These are phyloP conservation scores for Molossus alvarezi DNA, from an alignment of 2,797 vertebrate species.

Conservation along the genomic window DNA sequence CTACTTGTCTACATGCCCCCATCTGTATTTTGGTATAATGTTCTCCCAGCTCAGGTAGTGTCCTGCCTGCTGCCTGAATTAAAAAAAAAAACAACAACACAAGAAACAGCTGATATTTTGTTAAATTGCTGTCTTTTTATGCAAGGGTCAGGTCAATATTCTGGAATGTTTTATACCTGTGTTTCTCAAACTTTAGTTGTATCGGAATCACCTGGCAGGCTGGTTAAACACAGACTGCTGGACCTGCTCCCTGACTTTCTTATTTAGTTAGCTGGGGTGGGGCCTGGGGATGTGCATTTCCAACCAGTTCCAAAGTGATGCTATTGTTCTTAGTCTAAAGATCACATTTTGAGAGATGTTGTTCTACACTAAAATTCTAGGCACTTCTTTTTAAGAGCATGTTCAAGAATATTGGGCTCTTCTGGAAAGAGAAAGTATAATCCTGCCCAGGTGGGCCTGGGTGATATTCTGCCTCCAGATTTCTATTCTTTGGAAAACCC, in stretches of 20 bases:
- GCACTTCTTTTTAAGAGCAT: not conserved
- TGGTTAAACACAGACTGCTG: not conserved
- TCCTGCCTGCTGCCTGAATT: not conserved
- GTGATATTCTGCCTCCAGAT: not conserved
- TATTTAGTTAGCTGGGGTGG: not conserved
- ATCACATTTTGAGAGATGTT: not conserved
- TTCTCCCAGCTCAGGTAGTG: not conserved
- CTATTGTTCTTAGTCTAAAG: not conserved
- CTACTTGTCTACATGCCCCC: not conserved
- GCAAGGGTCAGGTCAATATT: not conserved
- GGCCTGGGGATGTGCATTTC: not conserved
- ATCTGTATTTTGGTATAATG: not conserved
- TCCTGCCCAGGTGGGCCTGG: not conserved
- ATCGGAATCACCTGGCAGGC: not conserved
- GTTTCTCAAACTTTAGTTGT: not conserved
- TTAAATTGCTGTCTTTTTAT: not conserved
- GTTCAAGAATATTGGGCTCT: not conserved
- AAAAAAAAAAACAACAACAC: not conserved
- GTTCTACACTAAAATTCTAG: not conserved
- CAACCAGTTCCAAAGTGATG: not conserved
- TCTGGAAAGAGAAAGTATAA: not conserved
- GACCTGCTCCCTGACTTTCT: not conserved
- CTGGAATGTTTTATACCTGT: not conserved
- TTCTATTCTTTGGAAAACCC: not conserved
- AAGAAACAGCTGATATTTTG: not conserved